Evolutionary conservation across 2,888 invertebrate species (phyloP), one percentile per base, ranked within the genome.

Genomic region (Lypha dubia): DNA sequence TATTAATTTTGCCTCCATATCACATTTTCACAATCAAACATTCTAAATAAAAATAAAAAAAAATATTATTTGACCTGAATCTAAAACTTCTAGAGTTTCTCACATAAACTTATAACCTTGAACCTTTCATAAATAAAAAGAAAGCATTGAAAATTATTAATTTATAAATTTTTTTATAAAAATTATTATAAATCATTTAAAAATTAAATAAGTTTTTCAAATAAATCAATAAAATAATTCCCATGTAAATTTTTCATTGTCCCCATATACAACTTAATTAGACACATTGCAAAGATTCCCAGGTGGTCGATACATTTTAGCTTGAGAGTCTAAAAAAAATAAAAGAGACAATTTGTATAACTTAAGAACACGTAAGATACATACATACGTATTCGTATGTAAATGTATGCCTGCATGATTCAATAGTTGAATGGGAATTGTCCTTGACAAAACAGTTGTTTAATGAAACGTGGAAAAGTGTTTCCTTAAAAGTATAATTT

Each of bases 401-500:
- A n/a, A n/a, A 15, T 22, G 51, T 11, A 20, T 20, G 22, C 13
- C 7, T 24, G 9, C 32, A n/a, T 13, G 51, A 32, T 49, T 17
- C 8, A 11, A 53, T 63, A 28, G 28, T 46, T 67, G 9, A 71
- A 65, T 85, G 85, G 75, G 85, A 85, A 85, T 58, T 79, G 82
- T 75, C 85, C 85, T 85, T 85, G 67, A 41, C 41, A 24, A 35
- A 82, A 46, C 85, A 85, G 60, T 76, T 85, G 85, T 63, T 74
- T 6, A 20, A 53, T 53, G n/a, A 65, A 58, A 24, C 24, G 4
- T 0, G 44, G 20, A 62, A 1, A 41, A 28, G 1, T 11, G 20
- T 60, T 46, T 46, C 22, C 46, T 44, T 60, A 32, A 24, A 51
- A 44, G 15, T 49, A 24, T 58, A 35, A n/a, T 49, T 58, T 67